Conservation (phyloP, 2,888 invertebrate species). For the Lydus trimaculatus region DNA sequence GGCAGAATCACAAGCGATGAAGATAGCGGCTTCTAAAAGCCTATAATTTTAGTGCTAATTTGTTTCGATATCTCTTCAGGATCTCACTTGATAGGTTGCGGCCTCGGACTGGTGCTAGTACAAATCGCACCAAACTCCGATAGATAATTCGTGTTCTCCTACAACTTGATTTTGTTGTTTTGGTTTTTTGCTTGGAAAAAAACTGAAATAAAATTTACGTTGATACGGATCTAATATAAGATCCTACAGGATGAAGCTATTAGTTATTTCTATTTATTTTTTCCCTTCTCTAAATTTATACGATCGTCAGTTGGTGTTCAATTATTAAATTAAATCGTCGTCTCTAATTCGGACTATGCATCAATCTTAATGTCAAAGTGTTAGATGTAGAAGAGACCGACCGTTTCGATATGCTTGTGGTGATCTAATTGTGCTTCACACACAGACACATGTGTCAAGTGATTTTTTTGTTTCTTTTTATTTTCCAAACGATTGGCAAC, state of each 20-base stretch:
- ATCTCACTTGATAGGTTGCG: conserved; percentile 48
- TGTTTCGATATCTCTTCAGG: conserved; percentile 59
- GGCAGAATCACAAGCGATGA: conserved; percentile 57
- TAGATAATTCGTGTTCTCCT: conserved; percentile 18
- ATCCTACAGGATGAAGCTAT: background rate
- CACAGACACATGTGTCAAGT: conserved; percentile 18
- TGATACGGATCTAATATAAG: background rate
- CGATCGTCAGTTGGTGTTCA: background rate
- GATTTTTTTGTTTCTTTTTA: conserved; percentile 25
- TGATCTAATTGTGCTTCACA: conserved; percentile 50
- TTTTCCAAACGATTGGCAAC: conserved; percentile 42
- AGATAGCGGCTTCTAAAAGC: conserved; percentile 62
- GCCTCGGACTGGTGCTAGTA: conserved; percentile 34
- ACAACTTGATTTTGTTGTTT: background rate
- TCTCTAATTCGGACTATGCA: conserved; percentile 33
- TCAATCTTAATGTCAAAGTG: conserved; percentile 46
- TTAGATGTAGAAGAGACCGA: conserved; percentile 45
- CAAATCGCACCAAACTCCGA: conserved; percentile 37
- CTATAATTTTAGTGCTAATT: conserved; percentile 62
- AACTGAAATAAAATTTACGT: background rate
- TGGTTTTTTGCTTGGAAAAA: background rate
- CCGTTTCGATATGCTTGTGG: conserved; percentile 55
- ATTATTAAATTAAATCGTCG: conserved; percentile 1
- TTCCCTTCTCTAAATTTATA: background rate
- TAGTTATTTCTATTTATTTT: background rate